Evolutionary conservation across 2,113 vertebrate species (phyloP).

Genomic region (Ptilorrhoa leucosticta): DNA sequence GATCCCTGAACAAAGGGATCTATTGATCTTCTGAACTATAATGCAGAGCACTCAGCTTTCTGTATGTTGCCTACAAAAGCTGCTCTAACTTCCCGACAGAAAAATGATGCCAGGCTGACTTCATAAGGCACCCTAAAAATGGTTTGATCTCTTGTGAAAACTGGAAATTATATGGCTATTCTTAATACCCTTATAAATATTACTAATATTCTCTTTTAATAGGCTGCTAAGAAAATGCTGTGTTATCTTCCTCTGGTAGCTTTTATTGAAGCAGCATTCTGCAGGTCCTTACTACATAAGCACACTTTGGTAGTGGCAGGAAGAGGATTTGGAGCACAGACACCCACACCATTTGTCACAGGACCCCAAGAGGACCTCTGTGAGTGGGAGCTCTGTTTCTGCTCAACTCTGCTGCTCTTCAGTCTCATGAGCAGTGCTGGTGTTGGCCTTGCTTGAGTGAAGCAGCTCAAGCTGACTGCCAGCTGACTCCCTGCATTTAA

Average conservation of each 20-base stretch:
- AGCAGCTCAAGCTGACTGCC: too few relatives aligned
- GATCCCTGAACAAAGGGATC: conserved; percentile 40
- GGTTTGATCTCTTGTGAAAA: background rate
- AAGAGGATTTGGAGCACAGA: background rate
- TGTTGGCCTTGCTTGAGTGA: background rate
- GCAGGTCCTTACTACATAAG: background rate
- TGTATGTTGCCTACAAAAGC: conserved; percentile 50
- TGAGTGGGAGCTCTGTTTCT: background rate
- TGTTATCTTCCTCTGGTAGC: background rate
- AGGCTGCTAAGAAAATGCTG: background rate
- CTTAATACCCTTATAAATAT: background rate
- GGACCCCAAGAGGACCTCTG: background rate
- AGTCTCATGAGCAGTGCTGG: background rate
- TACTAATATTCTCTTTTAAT: background rate
- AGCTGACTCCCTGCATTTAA: background rate
- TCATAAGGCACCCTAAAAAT: background rate
- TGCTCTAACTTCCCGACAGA: background rate
- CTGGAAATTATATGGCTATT: background rate
- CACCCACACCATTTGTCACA: background rate
- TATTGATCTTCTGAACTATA: conserved; percentile 45
- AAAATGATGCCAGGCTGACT: conserved; percentile 9
- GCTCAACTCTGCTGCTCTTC: background rate
- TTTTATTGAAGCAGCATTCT: background rate
- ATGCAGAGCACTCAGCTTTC: conserved; percentile 39
- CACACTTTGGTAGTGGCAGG: background rate